Conservation (phyloP, 2,113 vertebrate genomes). For the Amia ocellicauda region DNA sequence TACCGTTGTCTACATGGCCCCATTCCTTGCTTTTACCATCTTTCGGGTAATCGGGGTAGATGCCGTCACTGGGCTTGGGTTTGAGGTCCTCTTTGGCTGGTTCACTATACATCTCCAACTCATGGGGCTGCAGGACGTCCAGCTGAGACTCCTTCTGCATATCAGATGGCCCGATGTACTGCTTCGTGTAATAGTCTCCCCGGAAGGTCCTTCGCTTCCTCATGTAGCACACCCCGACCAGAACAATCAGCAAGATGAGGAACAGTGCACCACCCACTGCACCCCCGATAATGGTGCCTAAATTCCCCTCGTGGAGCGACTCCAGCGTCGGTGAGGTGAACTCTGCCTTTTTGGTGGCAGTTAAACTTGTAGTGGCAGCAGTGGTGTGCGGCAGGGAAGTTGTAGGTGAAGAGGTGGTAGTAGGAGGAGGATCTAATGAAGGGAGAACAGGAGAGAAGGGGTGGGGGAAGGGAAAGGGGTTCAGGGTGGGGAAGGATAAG, state of each 20-base stretch:
- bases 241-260: conserved; percentile 77
- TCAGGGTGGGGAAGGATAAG: conserved; percentile 71
- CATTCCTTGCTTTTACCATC: conserved; percentile 84
- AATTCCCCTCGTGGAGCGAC: conserved; percentile 73
- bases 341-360: conserved; percentile 66
- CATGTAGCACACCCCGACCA: conserved; percentile 78
- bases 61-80: conserved; percentile 82
- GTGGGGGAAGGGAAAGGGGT: conserved; percentile 66
- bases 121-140: conserved; percentile 90
- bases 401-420: conserved; percentile 79
- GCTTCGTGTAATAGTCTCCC: conserved; percentile 98
- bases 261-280: conserved; percentile 86
- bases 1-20: conserved; percentile 80
- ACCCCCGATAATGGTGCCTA: conserved; percentile 83
- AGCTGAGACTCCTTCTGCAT: conserved; percentile 97
- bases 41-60: conserved; percentile 84
- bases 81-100: conserved; percentile 87
- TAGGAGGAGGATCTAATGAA: conserved; percentile 96
- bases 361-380: conserved; percentile 68
- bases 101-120: conserved; percentile 86
- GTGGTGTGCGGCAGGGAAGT: conserved; percentile 69
- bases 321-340: conserved; percentile 81
- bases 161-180: conserved; percentile 92
- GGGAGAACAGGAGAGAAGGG: conserved; percentile 67
- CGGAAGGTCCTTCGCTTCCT: conserved; percentile 89